These are phyloP conservation scores for Lumbricus terrestris DNA, from an alignment of 2,888 invertebrate genomes.

Conservation along the genomic window DNA sequence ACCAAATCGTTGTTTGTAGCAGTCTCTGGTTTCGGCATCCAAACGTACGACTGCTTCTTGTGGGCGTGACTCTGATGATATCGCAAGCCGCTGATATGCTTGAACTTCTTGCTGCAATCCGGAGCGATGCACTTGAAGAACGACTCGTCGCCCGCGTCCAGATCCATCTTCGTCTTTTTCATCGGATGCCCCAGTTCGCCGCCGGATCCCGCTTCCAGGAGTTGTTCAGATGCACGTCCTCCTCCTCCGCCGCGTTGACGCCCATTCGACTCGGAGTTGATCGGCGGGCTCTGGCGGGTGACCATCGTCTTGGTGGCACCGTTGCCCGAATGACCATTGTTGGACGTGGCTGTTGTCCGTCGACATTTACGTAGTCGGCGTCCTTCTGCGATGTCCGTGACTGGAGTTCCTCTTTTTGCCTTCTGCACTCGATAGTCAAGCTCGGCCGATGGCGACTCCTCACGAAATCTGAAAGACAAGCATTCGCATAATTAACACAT, in stretches of 20 bases:
- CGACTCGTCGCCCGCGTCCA: background rate
- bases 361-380: conserved; percentile 19
- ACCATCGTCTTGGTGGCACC: background rate
- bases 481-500: background rate
- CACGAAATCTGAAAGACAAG: conserved; percentile 14
- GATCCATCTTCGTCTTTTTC: conserved; percentile 63
- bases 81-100: conserved; percentile 90
- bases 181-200: background rate
- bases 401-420: background rate
- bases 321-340: background rate
- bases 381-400: conserved; percentile 14
- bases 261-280: background rate
- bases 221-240: background rate
- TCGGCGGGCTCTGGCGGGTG: conserved; percentile 21
- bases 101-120: conserved; percentile 95
- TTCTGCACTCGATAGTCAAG: conserved; percentile 17
- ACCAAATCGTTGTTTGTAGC: background rate
- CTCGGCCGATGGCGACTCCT: conserved; percentile 20
- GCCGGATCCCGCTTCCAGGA: background rate
- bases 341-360: background rate
- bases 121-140: conserved; percentile 84
- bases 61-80: conserved; percentile 96
- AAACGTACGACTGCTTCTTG: conserved; percentile 50
- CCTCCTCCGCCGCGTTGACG: background rate
- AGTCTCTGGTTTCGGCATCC: background rate